A percentile compares a stretch with the other conserved stretches of the same genome.
Evolutionary conservation across 2,888 invertebrate species (phyloP).

Genomic region (Synanthedon tipuliformis): DNA sequence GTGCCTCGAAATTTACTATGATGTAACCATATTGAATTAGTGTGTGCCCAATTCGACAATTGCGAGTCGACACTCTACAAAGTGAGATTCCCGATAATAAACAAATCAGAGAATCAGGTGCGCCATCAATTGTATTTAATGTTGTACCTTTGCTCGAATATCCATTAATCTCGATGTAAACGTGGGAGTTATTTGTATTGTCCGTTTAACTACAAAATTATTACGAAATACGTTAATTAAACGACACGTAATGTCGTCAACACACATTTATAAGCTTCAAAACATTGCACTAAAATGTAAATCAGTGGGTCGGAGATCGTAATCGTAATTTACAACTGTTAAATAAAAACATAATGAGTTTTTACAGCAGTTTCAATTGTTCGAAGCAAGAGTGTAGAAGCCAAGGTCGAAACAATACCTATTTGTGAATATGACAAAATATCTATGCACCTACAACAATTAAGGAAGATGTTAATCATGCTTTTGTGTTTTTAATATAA

Average conservation of each 20-base stretch:
- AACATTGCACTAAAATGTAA: slow-evolving; percentile 30
- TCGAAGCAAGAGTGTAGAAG: slow-evolving; percentile 23
- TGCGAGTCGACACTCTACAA: slow-evolving; percentile 1
- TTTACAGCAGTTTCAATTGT: slow-evolving; percentile 35
- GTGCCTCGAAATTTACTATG: slow-evolving; percentile 39
- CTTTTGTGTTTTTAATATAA: too few species aligned
- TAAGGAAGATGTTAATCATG: too few species aligned
- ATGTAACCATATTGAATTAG: slow-evolving; percentile 10
- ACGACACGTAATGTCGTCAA: slow-evolving; percentile 20
- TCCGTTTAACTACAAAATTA: slow-evolving; percentile 18
- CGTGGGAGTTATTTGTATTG: slow-evolving; percentile 12
- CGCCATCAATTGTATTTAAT: neutral
- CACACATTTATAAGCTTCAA: slow-evolving; percentile 20
- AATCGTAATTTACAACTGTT: slow-evolving; percentile 32
- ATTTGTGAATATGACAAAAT: neutral
- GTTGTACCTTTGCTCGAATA: neutral
- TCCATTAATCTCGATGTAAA: slow-evolving; percentile 9
- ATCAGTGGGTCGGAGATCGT: slow-evolving; percentile 31
- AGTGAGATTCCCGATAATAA: too few species aligned
- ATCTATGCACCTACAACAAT: neutral
- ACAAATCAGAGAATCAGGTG: neutral
- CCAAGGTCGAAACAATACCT: slow-evolving; percentile 17
- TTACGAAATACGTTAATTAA: slow-evolving; percentile 19
- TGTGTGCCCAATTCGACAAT: neutral
- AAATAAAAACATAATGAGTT: slow-evolving; percentile 25